These are phyloP conservation scores for Cosmia pyralina DNA, from an alignment of 2,888 invertebrate genomes.

Conservation along the genomic window DNA sequence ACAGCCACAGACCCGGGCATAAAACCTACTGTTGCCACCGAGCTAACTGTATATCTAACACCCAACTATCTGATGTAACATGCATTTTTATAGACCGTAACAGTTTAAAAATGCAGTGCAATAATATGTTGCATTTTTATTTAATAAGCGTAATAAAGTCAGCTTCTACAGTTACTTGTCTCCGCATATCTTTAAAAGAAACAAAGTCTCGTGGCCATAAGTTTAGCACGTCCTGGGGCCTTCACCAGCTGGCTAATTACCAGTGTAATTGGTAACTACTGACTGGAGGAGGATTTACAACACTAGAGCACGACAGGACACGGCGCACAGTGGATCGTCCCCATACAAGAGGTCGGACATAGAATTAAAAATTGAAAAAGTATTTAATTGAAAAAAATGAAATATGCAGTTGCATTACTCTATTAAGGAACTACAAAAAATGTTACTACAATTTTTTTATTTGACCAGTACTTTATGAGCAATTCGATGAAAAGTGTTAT, in stretches of 20 bases:
- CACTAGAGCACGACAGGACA: slow-evolving; percentile 29
- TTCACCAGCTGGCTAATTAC: slow-evolving; percentile 51
- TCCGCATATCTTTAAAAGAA: slow-evolving; percentile 45
- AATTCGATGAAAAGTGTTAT: no score
- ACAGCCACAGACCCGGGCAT: no score
- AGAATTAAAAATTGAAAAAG: no score
- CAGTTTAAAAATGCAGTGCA: slow-evolving; percentile 17
- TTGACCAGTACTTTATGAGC: no score
- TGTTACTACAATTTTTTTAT: no score
- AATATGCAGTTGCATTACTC: no score
- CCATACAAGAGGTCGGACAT: no score
- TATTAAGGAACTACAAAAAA: no score
- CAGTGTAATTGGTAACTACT: slow-evolving; percentile 45
- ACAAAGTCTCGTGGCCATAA: slow-evolving; percentile 42
- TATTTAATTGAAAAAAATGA: no score
- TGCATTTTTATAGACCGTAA: slow-evolving; percentile 25
- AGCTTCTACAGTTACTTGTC: slow-evolving; percentile 14
- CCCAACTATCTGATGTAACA: slow-evolving; percentile 13
- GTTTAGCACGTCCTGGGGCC: slow-evolving; percentile 23
- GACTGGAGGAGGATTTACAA: slow-evolving; percentile 42
- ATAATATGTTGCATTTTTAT: slow-evolving; percentile 41
- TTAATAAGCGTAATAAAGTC: slow-evolving; percentile 48
- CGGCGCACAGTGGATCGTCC: no score
- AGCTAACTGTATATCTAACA: neutral
- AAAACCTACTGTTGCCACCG: no score